Evolutionary conservation across 2,888 invertebrate genomes (phyloP).

Genomic region (Litoditis marina): DNA sequence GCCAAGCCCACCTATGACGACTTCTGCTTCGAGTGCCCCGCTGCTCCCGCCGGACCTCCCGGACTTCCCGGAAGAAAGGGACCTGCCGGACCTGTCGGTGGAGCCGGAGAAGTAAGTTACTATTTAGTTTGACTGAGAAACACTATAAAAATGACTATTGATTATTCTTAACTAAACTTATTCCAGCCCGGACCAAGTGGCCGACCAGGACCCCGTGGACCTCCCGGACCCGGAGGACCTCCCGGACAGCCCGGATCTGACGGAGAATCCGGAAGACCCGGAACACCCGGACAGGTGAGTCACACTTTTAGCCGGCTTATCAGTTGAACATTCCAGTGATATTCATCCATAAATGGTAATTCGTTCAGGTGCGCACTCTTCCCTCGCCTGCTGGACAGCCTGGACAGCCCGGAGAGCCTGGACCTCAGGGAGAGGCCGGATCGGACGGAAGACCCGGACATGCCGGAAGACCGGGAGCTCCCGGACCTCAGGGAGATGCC

Average conservation of each 20-base stretch:
- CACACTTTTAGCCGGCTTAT: no score
- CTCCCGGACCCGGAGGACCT: conserved; percentile 9
- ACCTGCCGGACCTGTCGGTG: conserved; percentile 34
- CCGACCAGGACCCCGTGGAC: conserved; percentile 28
- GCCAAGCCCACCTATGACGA: conserved; percentile 17
- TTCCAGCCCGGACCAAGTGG: conserved; percentile 44
- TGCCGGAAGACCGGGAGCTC: conserved; percentile 32
- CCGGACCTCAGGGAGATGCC: conserved; percentile 3
- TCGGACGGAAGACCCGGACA: conserved; percentile 39
- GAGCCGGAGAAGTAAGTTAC: conserved; percentile 8
- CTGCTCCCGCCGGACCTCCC: conserved; percentile 14
- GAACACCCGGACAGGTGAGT: conserved; percentile 38
- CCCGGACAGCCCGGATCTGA: conserved; percentile 27
- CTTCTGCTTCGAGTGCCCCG: conserved; percentile 17
- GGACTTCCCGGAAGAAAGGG: conserved; percentile 19
- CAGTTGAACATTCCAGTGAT: no score
- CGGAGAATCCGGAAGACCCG: conserved; percentile 41
- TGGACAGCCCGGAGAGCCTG: conserved; percentile 35
- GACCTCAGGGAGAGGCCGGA: conserved; percentile 36
- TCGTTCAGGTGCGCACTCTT: conserved; percentile 26
- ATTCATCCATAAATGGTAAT: no score
- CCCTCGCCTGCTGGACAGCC: conserved; percentile 38
- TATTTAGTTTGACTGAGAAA: no score
- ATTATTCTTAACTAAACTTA: no score
- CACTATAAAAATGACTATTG: no score